Evolutionary conservation across 2,888 invertebrate genomes (phyloP).

Genomic region (Anoncus sp.): DNA sequence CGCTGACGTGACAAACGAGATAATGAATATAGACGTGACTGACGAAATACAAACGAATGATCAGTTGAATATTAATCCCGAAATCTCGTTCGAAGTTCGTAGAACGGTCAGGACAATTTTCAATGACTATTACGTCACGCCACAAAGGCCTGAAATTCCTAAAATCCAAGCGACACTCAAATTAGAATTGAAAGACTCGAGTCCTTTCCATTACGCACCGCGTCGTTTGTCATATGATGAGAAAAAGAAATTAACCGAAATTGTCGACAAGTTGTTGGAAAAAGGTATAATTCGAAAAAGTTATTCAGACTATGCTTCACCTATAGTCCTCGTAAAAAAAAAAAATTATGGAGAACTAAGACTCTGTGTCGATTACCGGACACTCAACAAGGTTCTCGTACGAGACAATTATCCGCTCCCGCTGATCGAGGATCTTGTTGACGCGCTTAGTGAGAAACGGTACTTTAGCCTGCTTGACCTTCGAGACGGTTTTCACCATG

Average conservation of each 20-base stretch:
- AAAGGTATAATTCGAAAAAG: slow-evolving; percentile 28
- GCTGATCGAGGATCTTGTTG: slow-evolving; percentile 62
- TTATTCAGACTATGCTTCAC: slow-evolving; percentile 36
- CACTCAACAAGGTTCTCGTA: slow-evolving; percentile 2
- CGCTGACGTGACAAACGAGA: background rate
- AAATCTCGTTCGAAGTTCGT: background rate
- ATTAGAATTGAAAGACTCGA: background rate
- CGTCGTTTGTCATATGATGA: background rate
- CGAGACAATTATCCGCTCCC: slow-evolving; percentile 33
- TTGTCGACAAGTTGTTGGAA: slow-evolving; percentile 10
- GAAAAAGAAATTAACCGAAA: background rate
- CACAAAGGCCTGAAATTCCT: background rate
- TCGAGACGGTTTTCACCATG: slow-evolving; percentile 67
- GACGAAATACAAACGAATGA: background rate
- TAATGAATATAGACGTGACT: background rate
- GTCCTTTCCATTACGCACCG: slow-evolving; percentile 5
- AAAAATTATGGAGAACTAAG: slow-evolving; percentile 18
- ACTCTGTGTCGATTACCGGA: slow-evolving; percentile 26
- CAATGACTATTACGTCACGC: background rate
- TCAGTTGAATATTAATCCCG: background rate
- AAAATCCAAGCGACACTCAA: background rate
- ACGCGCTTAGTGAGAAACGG: slow-evolving; percentile 54
- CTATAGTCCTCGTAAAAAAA: slow-evolving; percentile 53
- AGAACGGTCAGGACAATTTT: background rate
- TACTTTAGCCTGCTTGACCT: slow-evolving; percentile 66